Evolutionary conservation across 2,113 vertebrate genomes (phyloP).

Genomic region (Esox niger): DNA sequence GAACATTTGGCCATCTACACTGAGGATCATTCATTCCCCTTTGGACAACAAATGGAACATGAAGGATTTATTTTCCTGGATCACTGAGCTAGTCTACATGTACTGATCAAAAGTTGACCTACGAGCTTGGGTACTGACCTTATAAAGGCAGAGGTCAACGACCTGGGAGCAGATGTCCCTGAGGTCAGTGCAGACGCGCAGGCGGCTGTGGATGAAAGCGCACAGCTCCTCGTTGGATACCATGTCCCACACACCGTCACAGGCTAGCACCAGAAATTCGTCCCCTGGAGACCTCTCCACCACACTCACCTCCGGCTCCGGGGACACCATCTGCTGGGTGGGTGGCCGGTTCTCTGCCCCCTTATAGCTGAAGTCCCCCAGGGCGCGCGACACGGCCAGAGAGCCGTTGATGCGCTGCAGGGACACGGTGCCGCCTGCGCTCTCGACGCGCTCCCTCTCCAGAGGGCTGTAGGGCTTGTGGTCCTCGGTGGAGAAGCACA

Average conservation of each 20-base stretch:
- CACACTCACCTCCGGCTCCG: conserved; percentile 78
- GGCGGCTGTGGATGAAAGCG: conserved; percentile 73
- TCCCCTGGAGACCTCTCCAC: conserved; percentile 72
- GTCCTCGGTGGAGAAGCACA: conserved; percentile 80
- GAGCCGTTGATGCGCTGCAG: conserved; percentile 79
- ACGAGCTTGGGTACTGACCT: conserved; percentile 62
- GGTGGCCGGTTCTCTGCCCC: conserved; percentile 69
- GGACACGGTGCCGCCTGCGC: conserved; percentile 74
- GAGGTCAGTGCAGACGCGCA: conserved; percentile 73
- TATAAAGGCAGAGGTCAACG: conserved; percentile 80
- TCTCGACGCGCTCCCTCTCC: conserved; percentile 79
- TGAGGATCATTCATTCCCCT: too few species aligned
- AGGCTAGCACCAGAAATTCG: conserved; percentile 81
- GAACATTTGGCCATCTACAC: too few species aligned
- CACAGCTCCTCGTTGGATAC: conserved; percentile 75
- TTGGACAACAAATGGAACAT: too few species aligned
- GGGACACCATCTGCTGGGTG: conserved; percentile 78
- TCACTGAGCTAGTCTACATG: not conserved
- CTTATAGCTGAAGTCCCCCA: conserved; percentile 83
- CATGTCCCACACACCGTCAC: conserved; percentile 81
- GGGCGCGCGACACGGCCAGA: conserved; percentile 77
- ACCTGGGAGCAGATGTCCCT: conserved; percentile 78
- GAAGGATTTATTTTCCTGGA: too few species aligned
- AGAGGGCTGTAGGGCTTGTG: conserved; percentile 76
- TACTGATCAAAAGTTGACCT: not conserved